A percentile compares a stretch with the other conserved stretches of the same genome.
Evolutionary conservation across 1,140 invertebrate genomes (phyloP).

Genomic region (Hyles vespertilio): DNA sequence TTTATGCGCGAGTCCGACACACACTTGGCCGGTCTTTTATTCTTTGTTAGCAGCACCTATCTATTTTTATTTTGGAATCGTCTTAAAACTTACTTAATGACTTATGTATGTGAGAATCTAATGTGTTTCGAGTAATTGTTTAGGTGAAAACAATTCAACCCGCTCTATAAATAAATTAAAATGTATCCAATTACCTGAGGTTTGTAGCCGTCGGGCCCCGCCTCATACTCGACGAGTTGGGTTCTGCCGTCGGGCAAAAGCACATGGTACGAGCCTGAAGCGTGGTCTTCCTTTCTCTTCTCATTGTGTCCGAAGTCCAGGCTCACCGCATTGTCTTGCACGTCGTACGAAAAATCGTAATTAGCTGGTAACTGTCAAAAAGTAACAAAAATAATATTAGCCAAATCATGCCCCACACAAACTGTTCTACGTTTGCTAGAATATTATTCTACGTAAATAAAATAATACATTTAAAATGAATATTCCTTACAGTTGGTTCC

Average conservation of each 20-base stretch:
- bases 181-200: conserved; percentile 77
- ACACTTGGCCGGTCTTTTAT: too few species aligned
- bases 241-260: conserved; percentile 80
- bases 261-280: conserved; percentile 80
- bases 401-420: too few species aligned
- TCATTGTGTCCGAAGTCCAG: conserved; percentile 81
- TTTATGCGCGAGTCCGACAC: too few species aligned
- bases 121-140: too few species aligned
- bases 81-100: too few species aligned
- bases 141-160: too few species aligned
- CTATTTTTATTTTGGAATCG: too few species aligned
- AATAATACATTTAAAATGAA: conserved; percentile 3
- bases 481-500: conserved; percentile 39
- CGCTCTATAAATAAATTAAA: too few species aligned
- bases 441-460: neutral
- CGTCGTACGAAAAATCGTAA: conserved; percentile 82
- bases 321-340: conserved; percentile 76
- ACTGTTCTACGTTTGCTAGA: too few species aligned
- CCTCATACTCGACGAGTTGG: conserved; percentile 80
- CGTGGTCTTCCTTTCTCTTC: conserved; percentile 78
- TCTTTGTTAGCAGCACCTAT: too few species aligned
- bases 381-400: neutral
- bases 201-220: conserved; percentile 80
- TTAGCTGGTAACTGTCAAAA: conserved; percentile 77
- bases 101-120: too few species aligned